Percentiles rank a stretch among this genome's conserved stretches.
Evolutionary conservation across 2,888 invertebrate genomes (phyloP).

Genomic region (Cancer borealis): DNA sequence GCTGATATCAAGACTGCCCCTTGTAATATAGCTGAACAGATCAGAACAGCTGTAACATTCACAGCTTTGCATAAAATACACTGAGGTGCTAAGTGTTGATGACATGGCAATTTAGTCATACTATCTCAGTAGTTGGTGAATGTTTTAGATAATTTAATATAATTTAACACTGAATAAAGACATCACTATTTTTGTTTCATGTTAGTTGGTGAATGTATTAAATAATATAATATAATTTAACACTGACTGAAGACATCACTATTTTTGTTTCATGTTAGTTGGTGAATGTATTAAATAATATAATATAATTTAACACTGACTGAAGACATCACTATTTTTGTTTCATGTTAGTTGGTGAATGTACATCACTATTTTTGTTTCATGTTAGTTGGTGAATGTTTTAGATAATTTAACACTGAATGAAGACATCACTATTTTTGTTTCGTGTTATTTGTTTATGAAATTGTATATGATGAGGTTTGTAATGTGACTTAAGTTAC

Average conservation of each 20-base stretch:
- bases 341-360: background rate
- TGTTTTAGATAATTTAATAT: slow-evolving; percentile 14
- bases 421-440: slow-evolving; percentile 14
- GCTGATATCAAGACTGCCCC: background rate
- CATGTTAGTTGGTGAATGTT: background rate
- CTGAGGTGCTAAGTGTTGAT: slow-evolving; percentile 24
- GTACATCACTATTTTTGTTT: slow-evolving; percentile 16
- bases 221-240: background rate
- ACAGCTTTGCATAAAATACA: background rate
- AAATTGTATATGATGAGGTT: background rate
- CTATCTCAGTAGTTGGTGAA: slow-evolving; percentile 17
- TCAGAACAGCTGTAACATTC: background rate
- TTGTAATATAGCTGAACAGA: background rate
- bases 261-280: background rate
- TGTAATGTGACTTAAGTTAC: background rate
- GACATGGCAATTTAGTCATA: background rate
- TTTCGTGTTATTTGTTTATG: background rate
- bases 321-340: slow-evolving; percentile 14
- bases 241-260: background rate
- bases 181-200: background rate
- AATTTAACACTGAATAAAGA: background rate
- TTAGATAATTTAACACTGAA: background rate
- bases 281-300: slow-evolving; percentile 26
- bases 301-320: background rate
- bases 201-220: background rate